Percentiles rank a stretch among this genome's conserved stretches.
Evolutionary conservation across 2,888 invertebrate genomes (phyloP).

Genomic region (Drosophila parthenogenetica): DNA sequence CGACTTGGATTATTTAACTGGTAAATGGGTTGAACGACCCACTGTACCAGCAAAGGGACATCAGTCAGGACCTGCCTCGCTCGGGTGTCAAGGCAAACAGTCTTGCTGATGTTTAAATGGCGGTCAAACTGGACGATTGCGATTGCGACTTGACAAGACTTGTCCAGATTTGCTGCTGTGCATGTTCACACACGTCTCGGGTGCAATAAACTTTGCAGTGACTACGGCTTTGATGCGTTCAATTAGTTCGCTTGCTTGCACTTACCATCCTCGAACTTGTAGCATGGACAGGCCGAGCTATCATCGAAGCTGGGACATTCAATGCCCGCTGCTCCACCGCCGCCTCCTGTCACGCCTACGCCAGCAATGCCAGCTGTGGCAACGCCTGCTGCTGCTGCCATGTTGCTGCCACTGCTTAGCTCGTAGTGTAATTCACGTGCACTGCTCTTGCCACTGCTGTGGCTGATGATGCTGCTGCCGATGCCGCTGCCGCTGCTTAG

Average conservation of each 20-base stretch:
- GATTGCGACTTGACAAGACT: slow-evolving; percentile 1
- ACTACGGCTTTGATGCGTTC: slow-evolving; percentile 60
- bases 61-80: not conserved
- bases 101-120: slow-evolving; percentile 54
- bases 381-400: slow-evolving; percentile 21
- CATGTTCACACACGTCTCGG: slow-evolving; percentile 58
- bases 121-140: slow-evolving; percentile 32
- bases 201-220: slow-evolving; percentile 60
- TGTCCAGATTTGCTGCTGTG: slow-evolving; percentile 51
- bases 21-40: not conserved
- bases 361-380: not conserved
- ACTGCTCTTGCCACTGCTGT: slow-evolving; percentile 51
- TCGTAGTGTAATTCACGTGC: slow-evolving; percentile 35
- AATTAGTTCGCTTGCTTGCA: slow-evolving; percentile 57
- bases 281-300: slow-evolving; percentile 94
- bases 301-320: slow-evolving; percentile 91
- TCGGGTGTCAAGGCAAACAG: slow-evolving; percentile 61
- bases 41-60: not conserved
- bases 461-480: slow-evolving; percentile 30
- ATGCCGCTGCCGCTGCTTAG: slow-evolving; percentile 21
- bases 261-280: slow-evolving; percentile 95
- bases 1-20: no score
- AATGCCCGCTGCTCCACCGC: slow-evolving; percentile 67
- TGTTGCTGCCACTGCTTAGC: slow-evolving; percentile 49
- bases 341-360: not conserved